Evolutionary conservation across 2,797 vertebrate genomes (phyloP), one percentile per base, ranked within the genome.

Genomic region (Oryzias dopingdopingensis): DNA sequence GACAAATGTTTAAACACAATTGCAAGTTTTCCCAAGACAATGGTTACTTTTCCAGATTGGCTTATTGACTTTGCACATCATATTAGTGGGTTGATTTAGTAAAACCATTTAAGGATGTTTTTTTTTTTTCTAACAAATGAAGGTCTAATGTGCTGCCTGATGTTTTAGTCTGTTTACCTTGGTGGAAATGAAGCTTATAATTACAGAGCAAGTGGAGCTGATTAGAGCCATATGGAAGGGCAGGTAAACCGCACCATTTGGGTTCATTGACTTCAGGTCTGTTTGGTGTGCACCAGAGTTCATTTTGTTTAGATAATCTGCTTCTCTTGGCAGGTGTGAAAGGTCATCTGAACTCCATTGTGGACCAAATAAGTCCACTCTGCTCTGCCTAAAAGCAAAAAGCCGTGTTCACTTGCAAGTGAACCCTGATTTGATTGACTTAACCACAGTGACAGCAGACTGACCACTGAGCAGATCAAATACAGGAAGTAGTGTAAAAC

Each of bases 61-160:
- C 69, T 74, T 84, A 86, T 87, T 84, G 82, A 84, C 83, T 83
- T 77, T 80, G 62, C 70, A 53, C 72, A 86, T 86, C 81, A 72
- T 74, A 87, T 87, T 83, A 88, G 74, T 49, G 51, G 70, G 70
- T 65, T 68, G 81, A 86, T 81, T 68, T 67, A 73, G 70, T 69
- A 50, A 73, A 84, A 79, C 77, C 15, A 44, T 56, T 76, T 79
- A 67, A 63, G 45, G 65, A 60, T 65, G 56, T 65, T 72, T 77
- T 76, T 15, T 64, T 37, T 12, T 37, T 22, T 22, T 26, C 26
- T 67, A 76, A 74, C 80, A 80, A 82, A 78, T 68, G 53, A 83
- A 72, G 75, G 40, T 46, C 62, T 64, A 81, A 70, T 59, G 62
- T 60, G 57, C 52, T 59, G 57, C 29, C 53, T 70, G 73, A 77